Conservation (phyloP, 2,113 vertebrate species). For the Dipodomys spectabilis region DNA sequence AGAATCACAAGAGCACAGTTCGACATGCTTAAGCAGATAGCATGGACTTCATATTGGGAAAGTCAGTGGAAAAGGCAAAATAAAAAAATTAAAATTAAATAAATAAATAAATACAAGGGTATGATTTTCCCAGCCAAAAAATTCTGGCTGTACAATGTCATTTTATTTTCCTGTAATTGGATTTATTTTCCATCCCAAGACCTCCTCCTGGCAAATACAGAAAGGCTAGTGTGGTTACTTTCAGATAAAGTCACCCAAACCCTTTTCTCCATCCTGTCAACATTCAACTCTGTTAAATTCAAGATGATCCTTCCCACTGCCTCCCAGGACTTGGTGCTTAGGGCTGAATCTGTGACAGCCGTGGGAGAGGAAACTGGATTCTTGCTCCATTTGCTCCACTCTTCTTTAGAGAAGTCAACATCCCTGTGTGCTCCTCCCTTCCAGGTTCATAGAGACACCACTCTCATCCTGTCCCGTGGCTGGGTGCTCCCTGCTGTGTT, state of each 20-base stretch:
- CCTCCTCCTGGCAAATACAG: neutral
- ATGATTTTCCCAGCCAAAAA: neutral
- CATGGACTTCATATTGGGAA: too few species aligned
- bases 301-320: neutral
- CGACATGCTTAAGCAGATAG: neutral
- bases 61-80: neutral
- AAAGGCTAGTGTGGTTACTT: neutral
- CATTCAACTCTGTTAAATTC: neutral
- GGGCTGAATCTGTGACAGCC: accelerated
- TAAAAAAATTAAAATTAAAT: too few species aligned
- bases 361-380: neutral
- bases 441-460: accelerated
- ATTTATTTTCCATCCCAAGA: constrained; percentile 34
- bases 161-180: constrained; percentile 1
- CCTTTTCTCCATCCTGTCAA: neutral
- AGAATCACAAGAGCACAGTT: neutral
- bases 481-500: too few species aligned
- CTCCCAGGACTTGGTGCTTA: neutral
- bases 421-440: neutral
- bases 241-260: neutral
- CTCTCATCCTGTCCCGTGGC: accelerated
- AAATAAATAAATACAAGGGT: neutral
- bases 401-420: neutral
- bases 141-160: neutral
- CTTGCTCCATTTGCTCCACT: neutral